Base-by-base conservation (phyloP, 2,113 vertebrate species). In the Pimephales promelas region DNA sequence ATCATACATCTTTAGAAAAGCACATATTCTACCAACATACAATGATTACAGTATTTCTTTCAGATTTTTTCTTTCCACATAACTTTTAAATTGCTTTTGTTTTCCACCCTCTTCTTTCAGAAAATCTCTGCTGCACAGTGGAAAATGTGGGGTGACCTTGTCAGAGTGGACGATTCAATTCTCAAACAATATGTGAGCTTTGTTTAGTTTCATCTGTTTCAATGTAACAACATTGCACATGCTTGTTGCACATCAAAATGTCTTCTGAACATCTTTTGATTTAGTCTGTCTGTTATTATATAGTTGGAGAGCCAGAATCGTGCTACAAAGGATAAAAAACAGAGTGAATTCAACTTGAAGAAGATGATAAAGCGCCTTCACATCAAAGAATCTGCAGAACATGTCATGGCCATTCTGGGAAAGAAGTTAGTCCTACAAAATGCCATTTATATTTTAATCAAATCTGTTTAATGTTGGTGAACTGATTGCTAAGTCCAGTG, bases 401-500 rank as follows among this genome's bases (percentile, higher is more conserved):
- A 92, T 0, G 94, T 98, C 28, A 96, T 96, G 92, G 93, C 95
- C 72, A 89, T 97, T 49, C 91, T 98, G 87, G 96, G 96, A n/a
- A 94, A 79, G 87, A 96, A 92, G 97, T 97, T 88, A 59, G 83
- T 66, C 16, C 18, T 24, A 28, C 71, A 74, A 74, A 6, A 1
- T 71, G 40, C 18, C 22, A 7, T 45, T 24, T 7, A 40, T 22
- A 43, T 70, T n/a, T n/a, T 71, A 13, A 11, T 24, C 5, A 45
- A 24, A 43, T 24, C 5, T 40, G 16, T 36, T 68, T 40, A 36
- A 68, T 22, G 18, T 66, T 40, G 3, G n/a, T 61, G 1, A 68
- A 68, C 34, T 68, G 28, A 31, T 36, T 13, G 3, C 66, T 70
- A 4, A 13, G 20, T 70, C 22, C 66, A 43, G 28, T 64, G 26